Conservation (phyloP, 2,113 vertebrate species). For the Cebidichthys violaceus region DNA sequence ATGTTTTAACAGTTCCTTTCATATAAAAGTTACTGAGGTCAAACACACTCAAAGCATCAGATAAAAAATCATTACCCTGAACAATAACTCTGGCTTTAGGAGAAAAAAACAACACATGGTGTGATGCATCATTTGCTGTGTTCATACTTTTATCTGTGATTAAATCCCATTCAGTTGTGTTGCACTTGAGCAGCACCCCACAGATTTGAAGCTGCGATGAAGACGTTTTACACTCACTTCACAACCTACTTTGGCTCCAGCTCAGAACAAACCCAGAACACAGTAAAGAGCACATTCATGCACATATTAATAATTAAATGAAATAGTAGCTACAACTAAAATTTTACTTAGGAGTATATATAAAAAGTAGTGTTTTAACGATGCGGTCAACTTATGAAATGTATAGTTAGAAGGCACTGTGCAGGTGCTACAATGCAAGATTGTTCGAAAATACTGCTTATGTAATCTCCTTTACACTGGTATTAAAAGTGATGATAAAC, state of each 20-base stretch:
- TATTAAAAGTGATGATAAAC: constrained; percentile 18
- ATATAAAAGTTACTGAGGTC: not conserved
- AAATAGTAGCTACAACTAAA: not conserved
- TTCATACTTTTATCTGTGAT: constrained; percentile 14
- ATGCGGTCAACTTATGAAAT: not conserved
- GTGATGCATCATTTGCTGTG: not conserved
- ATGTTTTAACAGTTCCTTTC: constrained; percentile 1
- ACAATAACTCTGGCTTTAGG: constrained; percentile 2
- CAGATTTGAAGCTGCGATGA: constrained; percentile 13
- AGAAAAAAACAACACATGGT: not conserved
- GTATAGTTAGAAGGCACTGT: not conserved
- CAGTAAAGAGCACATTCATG: not conserved
- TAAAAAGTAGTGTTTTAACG: not conserved
- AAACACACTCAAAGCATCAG: not conserved
- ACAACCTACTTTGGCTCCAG: not conserved
- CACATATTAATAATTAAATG: constrained; percentile 4
- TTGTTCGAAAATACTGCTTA: constrained; percentile 1
- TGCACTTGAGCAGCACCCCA: not conserved
- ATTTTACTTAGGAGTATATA: not conserved
- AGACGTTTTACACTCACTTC: not conserved
- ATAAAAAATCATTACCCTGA: not conserved
- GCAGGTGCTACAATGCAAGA: not conserved
- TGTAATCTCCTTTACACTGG: constrained; percentile 19
- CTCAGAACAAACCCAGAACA: not conserved
- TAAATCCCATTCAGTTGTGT: constrained; percentile 1